Evolutionary conservation across 2,113 vertebrate genomes (phyloP), one percentile per base, ranked within the genome.

Genomic region (Anthoscopus minutus): DNA sequence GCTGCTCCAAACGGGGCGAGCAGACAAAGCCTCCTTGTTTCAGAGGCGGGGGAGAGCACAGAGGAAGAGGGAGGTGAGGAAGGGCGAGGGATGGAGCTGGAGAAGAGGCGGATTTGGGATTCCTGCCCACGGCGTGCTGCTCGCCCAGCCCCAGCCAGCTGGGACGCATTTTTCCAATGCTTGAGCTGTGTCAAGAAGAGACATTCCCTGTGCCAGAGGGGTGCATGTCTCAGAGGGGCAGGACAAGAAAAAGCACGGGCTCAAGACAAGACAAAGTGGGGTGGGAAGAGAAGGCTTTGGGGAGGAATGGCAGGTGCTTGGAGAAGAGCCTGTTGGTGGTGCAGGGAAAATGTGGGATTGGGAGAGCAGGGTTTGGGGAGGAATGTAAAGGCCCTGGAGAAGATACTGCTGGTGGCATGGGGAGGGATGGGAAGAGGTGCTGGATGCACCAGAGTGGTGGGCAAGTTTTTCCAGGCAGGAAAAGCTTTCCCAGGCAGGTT

Each of bases 1-100:
- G 72, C 81, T 67, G 44, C 95, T 92, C 79, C 1, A 2, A 58
- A 62, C 1, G 0, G 27, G 44, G 53, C 3, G 15, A 77, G 42
- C 62, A 79, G 81, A 93, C 81, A 95, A 94, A 92, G 93, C 15
- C 71, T 8, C n/a, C 67, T 93, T 96, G 90, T 94, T 86, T 1
- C 9, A 0, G 27, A 27, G n/a, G 57, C 31, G 1, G 66, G 54
- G 70, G 69, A 92, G 84, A 85, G 57, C 6, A 47, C 35, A 0
- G 60, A 88, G 89, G 81, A 51, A 67, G 31, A 92, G 21, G 79
- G 71, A 33, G 66, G 37, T 0, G 13, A 67, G 81, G 48, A 61
- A 5, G 21, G 38, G 67, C 7, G 60, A n/a, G n/a, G 62, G 83
- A 87, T 8, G 30, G 78, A 17, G 74, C 54, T 13, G 80, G 58